Conservation (phyloP, 2,797 vertebrate species). For the Cirrhinus mrigala region DNA sequence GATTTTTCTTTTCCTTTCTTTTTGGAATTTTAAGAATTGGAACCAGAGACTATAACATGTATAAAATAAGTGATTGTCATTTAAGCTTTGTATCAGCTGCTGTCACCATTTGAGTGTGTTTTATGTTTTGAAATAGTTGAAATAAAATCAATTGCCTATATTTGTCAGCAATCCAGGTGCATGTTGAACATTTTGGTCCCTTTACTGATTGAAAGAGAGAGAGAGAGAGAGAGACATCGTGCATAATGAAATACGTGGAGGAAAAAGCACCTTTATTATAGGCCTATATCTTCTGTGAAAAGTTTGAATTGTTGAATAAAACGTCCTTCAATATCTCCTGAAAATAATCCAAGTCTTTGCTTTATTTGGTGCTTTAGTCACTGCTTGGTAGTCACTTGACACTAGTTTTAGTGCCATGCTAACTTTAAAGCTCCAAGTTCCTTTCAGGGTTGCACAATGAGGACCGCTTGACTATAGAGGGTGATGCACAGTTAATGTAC, state of each 20-base stretch:
- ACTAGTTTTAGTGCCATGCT: not conserved
- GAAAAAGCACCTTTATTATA: conserved; percentile 59
- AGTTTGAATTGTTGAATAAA: conserved; percentile 86
- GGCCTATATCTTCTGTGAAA: conserved; percentile 80
- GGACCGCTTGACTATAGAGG: not conserved
- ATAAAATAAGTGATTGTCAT: conserved; percentile 83
- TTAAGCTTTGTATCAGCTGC: conserved; percentile 88
- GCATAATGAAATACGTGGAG: conserved; percentile 38
- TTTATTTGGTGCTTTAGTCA: conserved; percentile 22
- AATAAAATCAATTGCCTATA: conserved; percentile 85
- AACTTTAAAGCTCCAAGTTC: not conserved
- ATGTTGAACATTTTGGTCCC: conserved; percentile 87
- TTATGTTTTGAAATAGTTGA: conserved; percentile 75
- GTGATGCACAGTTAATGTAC: too few species aligned
- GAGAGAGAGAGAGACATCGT: conserved; percentile 35
- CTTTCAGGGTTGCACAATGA: not conserved
- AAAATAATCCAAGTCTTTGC: not conserved
- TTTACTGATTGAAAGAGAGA: conserved; percentile 74
- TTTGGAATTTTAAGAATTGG: conserved; percentile 88
- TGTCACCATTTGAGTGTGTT: conserved; percentile 88
- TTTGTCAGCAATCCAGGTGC: conserved; percentile 88
- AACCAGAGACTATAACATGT: conserved; percentile 81
- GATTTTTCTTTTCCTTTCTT: conserved; percentile 77
- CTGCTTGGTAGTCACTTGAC: not conserved
- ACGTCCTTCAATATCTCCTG: conserved; percentile 68